Evolutionary conservation across 2,797 vertebrate genomes (phyloP), one percentile per base, ranked within the genome.

Genomic region (Bradypodion pumilum): DNA sequence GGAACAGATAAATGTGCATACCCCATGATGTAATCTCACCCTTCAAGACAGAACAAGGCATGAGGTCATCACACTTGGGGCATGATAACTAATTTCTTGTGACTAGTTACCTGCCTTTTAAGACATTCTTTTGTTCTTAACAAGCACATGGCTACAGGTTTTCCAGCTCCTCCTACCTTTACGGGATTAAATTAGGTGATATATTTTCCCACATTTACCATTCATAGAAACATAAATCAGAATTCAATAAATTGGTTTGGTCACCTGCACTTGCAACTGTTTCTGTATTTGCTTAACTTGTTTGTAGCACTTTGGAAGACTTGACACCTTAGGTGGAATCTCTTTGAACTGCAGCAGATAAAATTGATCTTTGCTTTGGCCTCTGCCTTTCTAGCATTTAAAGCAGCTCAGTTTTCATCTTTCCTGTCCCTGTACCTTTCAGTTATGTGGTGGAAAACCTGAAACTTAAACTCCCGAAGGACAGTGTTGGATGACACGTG

Each of bases 281-380:
- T 80, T 83, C 77, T 87, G 56, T 56, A 68, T 80, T 74, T 79
- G 35, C 40, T 69, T 79, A 68, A 79, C 62, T 56, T 79, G 19
- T 74, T 74, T 27, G 42, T 75, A 75, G 74, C 69, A 23, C 69
- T 86, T 42, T 19, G 52, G 40, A 49, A 86, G 78, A 63, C 49
- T 66, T 66, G 19, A 73, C 81, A 49, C 62, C 15, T 68, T 62
- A 32, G 74, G 40, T 77, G 74, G 44, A 66, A 69, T 63, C 42
- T 84, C 52, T 86, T 77, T 81, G 66, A 76, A 86, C 42, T 70
- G n/a, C 66, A 42, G 29, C 16, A 68, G n/a, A 35, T 79, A 46
- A 69, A 81, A 25, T 10, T 59, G 44, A 56, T 63, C 44, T 12
- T 82, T 75, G 52, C 52, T 32, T 83, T 80, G 73, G 74, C 52